A percentile compares a stretch with the other conserved stretches of the same genome.
phyloP scores from a whole-genome alignment of 1,140 invertebrate species.

The Neuroterus valhalla region DNA sequence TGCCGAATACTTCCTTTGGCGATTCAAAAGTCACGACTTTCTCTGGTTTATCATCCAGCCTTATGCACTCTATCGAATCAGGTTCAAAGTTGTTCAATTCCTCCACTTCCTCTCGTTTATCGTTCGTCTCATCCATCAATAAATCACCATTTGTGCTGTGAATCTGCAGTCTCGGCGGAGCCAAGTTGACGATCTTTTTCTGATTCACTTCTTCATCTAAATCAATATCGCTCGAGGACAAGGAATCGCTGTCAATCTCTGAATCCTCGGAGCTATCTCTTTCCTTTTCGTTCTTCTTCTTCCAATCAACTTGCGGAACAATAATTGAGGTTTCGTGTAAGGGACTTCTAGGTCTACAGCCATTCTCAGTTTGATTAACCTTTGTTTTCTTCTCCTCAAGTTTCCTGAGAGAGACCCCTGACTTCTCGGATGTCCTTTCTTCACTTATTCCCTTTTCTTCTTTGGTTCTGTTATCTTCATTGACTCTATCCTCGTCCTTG shows the following conservation, averaged over 20 bases:
- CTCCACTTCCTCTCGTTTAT: conserved; percentile 59
- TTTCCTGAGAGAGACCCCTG: conserved; percentile 12
- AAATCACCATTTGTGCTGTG: conserved; percentile 66
- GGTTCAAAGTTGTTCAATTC: conserved; percentile 66
- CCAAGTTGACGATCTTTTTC: conserved; percentile 50
- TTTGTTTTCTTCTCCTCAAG: conserved; percentile 1
- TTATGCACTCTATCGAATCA: conserved; percentile 68
- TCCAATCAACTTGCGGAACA: conserved; percentile 81
- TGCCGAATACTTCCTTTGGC: background rate
- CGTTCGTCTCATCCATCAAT: conserved; percentile 65
- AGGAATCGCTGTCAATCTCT: conserved; percentile 79
- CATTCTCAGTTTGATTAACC: conserved; percentile 54
- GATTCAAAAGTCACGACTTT: background rate
- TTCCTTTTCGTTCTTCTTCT: conserved; percentile 66
- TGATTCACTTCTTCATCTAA: conserved; percentile 49
- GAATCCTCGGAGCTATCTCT: conserved; percentile 66
- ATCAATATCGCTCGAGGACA: conserved; percentile 74
- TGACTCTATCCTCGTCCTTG: background rate
- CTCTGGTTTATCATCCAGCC: conserved; percentile 9
- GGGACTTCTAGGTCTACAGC: conserved; percentile 76
- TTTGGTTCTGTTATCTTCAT: conserved; percentile 38
- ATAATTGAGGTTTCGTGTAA: conserved; percentile 79
- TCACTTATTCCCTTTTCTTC: conserved; percentile 27
- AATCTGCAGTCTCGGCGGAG: conserved; percentile 66
- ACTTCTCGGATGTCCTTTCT: conserved; percentile 37